Evolutionary conservation across 2,888 invertebrate species (phyloP), one percentile per base, ranked within the genome.

Genomic region (Drosophila macrospina): DNA sequence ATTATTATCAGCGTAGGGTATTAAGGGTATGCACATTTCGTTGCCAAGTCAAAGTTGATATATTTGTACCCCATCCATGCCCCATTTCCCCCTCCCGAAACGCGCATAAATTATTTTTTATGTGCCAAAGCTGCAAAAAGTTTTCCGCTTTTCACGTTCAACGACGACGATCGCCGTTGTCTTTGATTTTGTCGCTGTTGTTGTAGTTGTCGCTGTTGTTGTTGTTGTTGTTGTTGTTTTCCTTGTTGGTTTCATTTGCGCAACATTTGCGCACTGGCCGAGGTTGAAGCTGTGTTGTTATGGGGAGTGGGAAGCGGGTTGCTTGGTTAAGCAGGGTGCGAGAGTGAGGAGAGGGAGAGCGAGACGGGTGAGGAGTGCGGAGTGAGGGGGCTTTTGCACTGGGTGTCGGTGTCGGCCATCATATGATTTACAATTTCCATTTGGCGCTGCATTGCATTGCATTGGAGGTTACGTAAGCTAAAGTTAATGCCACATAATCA

Each of bases 111-210:
- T 47, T 55, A 39, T 45, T 48, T 50, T 78, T 85, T 79, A 71
- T 87, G 87, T 81, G 78, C 77, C 86, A 86, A 86, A 73, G 63
- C 69, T 77, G 76, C 68, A 87, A 91, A 90, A 90, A 91, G 80
- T 91, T 91, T 91, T 91, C 91, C 91, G 91, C 91, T 91, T 91
- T 91, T 91, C 91, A 91, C 91, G 91, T 91, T 91, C 91, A 91
- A 91, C 90, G 91, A 89, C 88, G 90, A 91, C 85, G 90, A 90
- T 90, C 91, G 89, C 81, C 86, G 88, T 89, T 78, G 74, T 62
- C 56, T 62, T 66, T 72, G 68, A 51, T 55, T 51, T 63, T 65
- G 44, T 30, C 48, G 42, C 41, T 55, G 51, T 45, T 41, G 67
- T 61, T 66, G 62, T 76, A 59, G 72, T 56, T 72, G 69, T 73